phyloP scores from a whole-genome alignment of 2,888 invertebrate species.

The Drosophila infuscata region DNA sequence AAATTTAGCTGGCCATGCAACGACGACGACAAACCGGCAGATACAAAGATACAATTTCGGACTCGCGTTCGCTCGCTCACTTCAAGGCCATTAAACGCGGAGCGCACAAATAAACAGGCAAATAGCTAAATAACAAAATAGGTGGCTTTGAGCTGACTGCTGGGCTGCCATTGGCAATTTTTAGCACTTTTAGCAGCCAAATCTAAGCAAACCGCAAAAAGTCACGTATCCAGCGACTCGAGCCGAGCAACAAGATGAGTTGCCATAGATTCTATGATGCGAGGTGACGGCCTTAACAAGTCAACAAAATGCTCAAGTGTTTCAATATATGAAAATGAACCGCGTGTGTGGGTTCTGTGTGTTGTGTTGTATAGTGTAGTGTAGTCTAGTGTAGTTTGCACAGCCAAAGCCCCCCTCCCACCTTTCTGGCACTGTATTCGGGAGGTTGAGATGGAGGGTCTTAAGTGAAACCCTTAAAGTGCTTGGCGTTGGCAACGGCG shows the following conservation, averaged over 20 bases:
- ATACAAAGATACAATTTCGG: constrained; percentile 57
- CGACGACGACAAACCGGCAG: constrained; percentile 42
- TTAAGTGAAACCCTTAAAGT: constrained; percentile 79
- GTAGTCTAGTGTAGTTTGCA: constrained; percentile 14
- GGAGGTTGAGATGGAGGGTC: constrained; percentile 35
- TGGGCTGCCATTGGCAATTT: constrained; percentile 52
- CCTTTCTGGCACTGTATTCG: not conserved
- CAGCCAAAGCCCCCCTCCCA: not conserved
- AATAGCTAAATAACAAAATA: constrained; percentile 45
- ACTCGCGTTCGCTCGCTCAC: constrained; percentile 45
- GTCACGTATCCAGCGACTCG: constrained; percentile 75
- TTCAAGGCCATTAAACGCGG: constrained; percentile 55
- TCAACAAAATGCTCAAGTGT: constrained; percentile 74
- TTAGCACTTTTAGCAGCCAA: constrained; percentile 75
- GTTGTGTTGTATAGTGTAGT: constrained; percentile 15
- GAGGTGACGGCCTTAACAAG: constrained; percentile 55
- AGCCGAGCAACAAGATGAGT: constrained; percentile 43
- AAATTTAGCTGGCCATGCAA: constrained; percentile 58
- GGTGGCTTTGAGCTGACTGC: constrained; percentile 17
- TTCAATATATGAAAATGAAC: constrained; percentile 32
- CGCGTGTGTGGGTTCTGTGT: not conserved
- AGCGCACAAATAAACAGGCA: constrained; percentile 43
- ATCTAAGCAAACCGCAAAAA: constrained; percentile 83
- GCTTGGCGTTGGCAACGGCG: constrained; percentile 51
- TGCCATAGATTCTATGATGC: constrained; percentile 29